Evolutionary conservation across 2,888 invertebrate genomes (phyloP).

Genomic region (Pherbina coryleti): DNA sequence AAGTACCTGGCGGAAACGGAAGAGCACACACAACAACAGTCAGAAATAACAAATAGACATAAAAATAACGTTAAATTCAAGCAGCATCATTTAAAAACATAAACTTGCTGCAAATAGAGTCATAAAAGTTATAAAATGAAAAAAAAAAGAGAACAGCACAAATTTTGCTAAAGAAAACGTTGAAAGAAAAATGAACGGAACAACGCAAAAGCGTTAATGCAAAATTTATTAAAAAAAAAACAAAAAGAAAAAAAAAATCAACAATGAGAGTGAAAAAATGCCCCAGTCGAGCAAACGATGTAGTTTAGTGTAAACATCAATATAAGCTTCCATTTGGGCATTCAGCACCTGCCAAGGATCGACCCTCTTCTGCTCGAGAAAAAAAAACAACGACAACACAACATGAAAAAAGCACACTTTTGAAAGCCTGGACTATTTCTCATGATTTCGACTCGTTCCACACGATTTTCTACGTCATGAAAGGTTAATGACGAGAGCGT

Average conservation of each 20-base stretch:
- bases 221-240: not conserved
- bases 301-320: conserved; percentile 27
- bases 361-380: not conserved
- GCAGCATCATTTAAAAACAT: conserved; percentile 32
- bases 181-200: not conserved
- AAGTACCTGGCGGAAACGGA: conserved; percentile 26
- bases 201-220: not conserved
- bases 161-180: not conserved
- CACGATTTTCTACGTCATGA: conserved; percentile 54
- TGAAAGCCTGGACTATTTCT: not conserved
- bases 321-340: conserved; percentile 12
- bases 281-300: not conserved
- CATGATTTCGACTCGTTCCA: conserved; percentile 49
- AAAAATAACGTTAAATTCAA: conserved; percentile 24
- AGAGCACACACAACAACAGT: conserved; percentile 28
- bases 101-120: conserved; percentile 29
- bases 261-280: not conserved
- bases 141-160: not conserved
- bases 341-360: not conserved
- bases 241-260: not conserved
- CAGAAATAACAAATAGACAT: conserved; percentile 26
- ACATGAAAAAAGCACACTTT: too few species aligned
- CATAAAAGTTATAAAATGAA: conserved; percentile 30
- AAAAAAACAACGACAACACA: too few species aligned
- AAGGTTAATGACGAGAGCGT: conserved; percentile 43